These are phyloP conservation scores for Drosophila kurseongensis DNA, from an alignment of 1,140 invertebrate species.

Conservation along the genomic window DNA sequence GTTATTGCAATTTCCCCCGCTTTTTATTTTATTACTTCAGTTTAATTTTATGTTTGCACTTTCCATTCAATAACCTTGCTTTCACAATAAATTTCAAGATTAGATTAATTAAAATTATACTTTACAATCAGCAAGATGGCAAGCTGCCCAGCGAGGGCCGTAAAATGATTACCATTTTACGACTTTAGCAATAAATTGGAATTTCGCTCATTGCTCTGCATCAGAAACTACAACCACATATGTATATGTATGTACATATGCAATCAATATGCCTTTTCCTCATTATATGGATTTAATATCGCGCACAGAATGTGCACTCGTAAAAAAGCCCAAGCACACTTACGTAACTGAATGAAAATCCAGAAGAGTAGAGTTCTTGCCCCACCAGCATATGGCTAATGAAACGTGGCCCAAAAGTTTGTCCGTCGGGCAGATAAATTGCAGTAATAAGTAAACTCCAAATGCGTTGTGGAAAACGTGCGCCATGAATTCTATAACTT, in stretches of 20 bases:
- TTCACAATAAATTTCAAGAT: not conserved
- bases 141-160: conserved; percentile 1
- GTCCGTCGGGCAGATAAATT: conserved; percentile 46
- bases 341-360: conserved; percentile 5
- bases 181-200: conserved; percentile 29
- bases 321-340: conserved; percentile 38
- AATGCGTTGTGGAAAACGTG: conserved; percentile 65
- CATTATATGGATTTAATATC: conserved; percentile 44
- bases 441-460: conserved; percentile 72
- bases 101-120: conserved; percentile 13
- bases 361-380: not conserved
- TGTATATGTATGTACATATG: not conserved
- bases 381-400: conserved; percentile 54
- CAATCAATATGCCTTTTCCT: conserved; percentile 6
- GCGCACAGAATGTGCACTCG: conserved; percentile 42
- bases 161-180: conserved; percentile 18
- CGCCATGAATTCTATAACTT: conserved; percentile 77
- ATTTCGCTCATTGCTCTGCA: conserved; percentile 3
- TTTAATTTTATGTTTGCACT: not conserved
- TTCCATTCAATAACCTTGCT: conserved; percentile 9
- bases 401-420: conserved; percentile 64
- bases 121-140: not conserved
- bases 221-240: conserved; percentile 8
- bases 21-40: not conserved
- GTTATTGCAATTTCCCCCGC: not conserved